These are phyloP conservation scores for Caenorhabditis sp. DNA, from an alignment of 2,888 invertebrate species.

Conservation along the genomic window DNA sequence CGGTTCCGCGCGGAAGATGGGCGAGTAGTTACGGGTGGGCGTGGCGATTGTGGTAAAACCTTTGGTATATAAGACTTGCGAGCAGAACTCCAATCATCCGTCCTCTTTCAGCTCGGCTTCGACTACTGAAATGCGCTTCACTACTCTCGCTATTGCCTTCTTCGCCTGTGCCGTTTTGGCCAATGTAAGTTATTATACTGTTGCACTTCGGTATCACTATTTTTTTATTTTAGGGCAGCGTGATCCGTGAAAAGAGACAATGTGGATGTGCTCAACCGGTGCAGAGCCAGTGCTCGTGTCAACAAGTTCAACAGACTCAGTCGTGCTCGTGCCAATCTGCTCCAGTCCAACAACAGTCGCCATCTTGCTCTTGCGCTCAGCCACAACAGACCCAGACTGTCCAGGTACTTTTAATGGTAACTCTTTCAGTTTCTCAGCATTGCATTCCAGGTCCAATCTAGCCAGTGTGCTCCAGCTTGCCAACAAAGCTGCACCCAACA, in stretches of 20 bases:
- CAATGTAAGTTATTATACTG: constrained; percentile 38
- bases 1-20: constrained; percentile 60
- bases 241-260: constrained; percentile 70
- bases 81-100: constrained; percentile 25
- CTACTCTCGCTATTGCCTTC: constrained; percentile 54
- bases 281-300: constrained; percentile 64
- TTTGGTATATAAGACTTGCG: constrained; percentile 38
- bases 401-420: constrained; percentile 14
- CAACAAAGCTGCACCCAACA: constrained; percentile 66
- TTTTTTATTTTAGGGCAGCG: constrained; percentile 62
- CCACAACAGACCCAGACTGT: constrained; percentile 62
- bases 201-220: too few species aligned
- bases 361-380: constrained; percentile 65
- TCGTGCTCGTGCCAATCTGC: constrained; percentile 70
- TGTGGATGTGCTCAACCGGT: constrained; percentile 68
- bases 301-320: constrained; percentile 51
- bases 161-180: constrained; percentile 54
- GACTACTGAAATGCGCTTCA: constrained; percentile 57
- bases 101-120: constrained; percentile 52
- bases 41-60: constrained; percentile 38
- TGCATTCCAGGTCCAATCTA: constrained; percentile 56
- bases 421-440: too few species aligned
- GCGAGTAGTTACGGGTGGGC: constrained; percentile 56
- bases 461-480: constrained; percentile 69
- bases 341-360: constrained; percentile 62